These are phyloP conservation scores for Aricia agestis DNA, from an alignment of 1,140 invertebrate species.

Conservation along the genomic window DNA sequence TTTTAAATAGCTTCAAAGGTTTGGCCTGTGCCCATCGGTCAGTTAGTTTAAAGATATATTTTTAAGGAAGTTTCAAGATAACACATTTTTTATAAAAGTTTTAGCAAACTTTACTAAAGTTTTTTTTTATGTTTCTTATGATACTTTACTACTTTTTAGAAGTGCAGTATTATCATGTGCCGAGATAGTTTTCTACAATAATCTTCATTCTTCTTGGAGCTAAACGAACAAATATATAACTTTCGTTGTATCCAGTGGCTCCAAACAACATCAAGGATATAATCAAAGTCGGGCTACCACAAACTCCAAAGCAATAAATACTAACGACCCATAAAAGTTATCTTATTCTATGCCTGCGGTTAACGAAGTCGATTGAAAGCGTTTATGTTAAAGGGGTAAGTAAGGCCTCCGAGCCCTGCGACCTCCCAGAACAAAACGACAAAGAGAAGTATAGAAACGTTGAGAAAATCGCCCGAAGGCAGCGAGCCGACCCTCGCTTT, in stretches of 20 bases:
- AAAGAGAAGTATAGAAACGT: constrained; percentile 58
- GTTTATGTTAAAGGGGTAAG: constrained; percentile 53
- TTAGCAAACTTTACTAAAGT: too few species aligned
- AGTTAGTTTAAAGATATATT: too few species aligned
- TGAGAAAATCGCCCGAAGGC: constrained; percentile 63
- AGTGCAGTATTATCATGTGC: too few species aligned
- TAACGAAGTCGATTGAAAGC: constrained; percentile 51
- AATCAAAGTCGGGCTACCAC: constrained; percentile 10
- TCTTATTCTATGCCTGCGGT: constrained; percentile 52
- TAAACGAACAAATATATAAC: too few species aligned
- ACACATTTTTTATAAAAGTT: too few species aligned
- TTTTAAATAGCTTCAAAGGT: too few species aligned
- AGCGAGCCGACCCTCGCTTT: constrained; percentile 52
- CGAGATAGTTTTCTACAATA: too few species aligned
- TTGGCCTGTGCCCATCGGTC: too few species aligned
- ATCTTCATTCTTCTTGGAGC: too few species aligned
- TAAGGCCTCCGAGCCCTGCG: constrained; percentile 50
- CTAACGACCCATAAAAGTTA: constrained; percentile 61
- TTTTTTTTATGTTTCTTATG: too few species aligned
- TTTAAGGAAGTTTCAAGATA: too few species aligned
- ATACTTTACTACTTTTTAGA: too few species aligned
- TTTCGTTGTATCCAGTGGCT: background rate
- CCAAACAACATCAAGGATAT: background rate
- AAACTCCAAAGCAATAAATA: constrained; percentile 6
- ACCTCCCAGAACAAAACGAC: constrained; percentile 55